phyloP scores from a whole-genome alignment of 2,113 vertebrate species.

The Plotosus lineatus region DNA sequence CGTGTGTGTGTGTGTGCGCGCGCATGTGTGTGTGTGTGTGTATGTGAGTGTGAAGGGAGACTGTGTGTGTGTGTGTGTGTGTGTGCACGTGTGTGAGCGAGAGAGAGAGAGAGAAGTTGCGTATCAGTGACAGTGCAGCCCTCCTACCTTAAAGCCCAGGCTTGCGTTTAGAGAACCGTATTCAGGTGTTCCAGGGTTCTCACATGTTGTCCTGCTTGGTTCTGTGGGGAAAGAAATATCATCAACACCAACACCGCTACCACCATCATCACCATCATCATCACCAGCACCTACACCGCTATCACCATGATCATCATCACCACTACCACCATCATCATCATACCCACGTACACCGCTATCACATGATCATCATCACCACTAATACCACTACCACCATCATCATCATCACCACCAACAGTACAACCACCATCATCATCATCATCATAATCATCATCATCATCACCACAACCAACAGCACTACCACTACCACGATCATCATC shows the following conservation, averaged over 20 bases:
- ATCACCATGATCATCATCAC: background rate
- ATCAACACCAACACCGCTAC: background rate
- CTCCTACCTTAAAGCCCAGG: conserved; percentile 89
- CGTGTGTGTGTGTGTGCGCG: background rate
- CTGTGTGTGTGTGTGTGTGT: background rate
- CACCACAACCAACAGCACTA: no score
- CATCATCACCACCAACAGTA: no score
- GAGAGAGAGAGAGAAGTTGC: no score
- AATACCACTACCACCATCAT: background rate
- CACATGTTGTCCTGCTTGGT: conserved; percentile 87
- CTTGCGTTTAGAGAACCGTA: conserved; percentile 93
- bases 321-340: background rate
- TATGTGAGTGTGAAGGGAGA: background rate
- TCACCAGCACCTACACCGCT: background rate
- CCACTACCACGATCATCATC: no score
- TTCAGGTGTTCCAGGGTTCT: conserved; percentile 89
- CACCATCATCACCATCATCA: background rate
- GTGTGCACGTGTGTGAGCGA: background rate
- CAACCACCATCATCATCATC: no score
- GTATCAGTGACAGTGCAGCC: background rate
- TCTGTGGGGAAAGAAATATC: conserved; percentile 71
- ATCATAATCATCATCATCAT: no score
- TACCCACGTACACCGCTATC: no score
- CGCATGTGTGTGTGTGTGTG: background rate
- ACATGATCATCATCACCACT: background rate